Evolutionary conservation across 2,888 invertebrate genomes (phyloP).

Genomic region (Euplagia quadripunctaria): DNA sequence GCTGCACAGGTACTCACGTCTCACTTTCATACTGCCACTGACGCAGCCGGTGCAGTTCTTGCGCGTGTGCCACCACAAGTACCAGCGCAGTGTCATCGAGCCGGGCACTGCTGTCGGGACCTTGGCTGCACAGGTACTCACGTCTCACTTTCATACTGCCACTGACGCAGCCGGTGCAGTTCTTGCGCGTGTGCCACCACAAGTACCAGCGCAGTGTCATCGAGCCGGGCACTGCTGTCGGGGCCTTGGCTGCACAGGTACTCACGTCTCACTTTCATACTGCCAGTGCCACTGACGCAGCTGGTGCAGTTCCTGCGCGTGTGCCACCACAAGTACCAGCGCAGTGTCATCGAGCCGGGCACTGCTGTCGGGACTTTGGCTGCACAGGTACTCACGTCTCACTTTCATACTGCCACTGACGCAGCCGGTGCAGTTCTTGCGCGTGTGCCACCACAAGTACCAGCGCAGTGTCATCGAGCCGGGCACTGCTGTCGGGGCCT

Average conservation of each 20-base stretch:
- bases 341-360: constrained; percentile 96
- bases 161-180: constrained; percentile 90
- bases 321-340: constrained; percentile 95
- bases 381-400: constrained; percentile 86
- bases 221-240: constrained; percentile 99
- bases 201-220: constrained; percentile 96
- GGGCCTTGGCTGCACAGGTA: constrained; percentile 96
- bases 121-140: constrained; percentile 91
- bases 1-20: constrained; percentile 89
- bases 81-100: constrained; percentile 95
- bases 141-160: constrained; percentile 56
- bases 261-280: neutral
- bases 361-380: constrained; percentile 99
- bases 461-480: constrained; percentile 96
- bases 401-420: neutral
- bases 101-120: constrained; percentile 99
- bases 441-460: constrained; percentile 95
- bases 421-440: constrained; percentile 43
- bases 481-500: constrained; percentile 98
- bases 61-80: constrained; percentile 95
- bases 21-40: constrained; percentile 68
- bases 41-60: constrained; percentile 92
- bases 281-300: constrained; percentile 91
- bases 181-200: constrained; percentile 93
- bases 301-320: constrained; percentile 91